A percentile compares a stretch with the other conserved stretches of the same genome.
These are phyloP conservation scores for Oncorhynchus clarkii DNA, from an alignment of 2,113 vertebrate genomes.

Conservation along the genomic window DNA sequence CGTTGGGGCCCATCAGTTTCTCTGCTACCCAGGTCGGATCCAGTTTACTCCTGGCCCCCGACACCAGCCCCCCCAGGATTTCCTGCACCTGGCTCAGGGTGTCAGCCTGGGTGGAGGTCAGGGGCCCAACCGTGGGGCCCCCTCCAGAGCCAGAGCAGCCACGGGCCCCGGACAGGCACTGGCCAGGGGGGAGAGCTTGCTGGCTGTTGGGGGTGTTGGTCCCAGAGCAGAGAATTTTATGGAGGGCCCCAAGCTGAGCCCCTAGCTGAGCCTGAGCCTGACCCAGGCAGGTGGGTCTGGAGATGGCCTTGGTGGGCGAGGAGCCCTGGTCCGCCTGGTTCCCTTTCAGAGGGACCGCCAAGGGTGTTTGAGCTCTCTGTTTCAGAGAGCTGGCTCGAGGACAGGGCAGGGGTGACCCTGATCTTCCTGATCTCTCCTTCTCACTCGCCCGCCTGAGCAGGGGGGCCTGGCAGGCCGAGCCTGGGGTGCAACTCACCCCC, in stretches of 20 bases:
- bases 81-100: conserved; percentile 76
- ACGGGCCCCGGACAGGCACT: conserved; percentile 57
- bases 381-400: conserved; percentile 62
- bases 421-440: conserved; percentile 52
- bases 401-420: conserved; percentile 54
- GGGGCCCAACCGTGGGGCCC: conserved; percentile 44
- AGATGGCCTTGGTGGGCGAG: conserved; percentile 64
- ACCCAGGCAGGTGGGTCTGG: conserved; percentile 70
- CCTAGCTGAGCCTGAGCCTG: conserved; percentile 68
- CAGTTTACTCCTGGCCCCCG: conserved; percentile 71
- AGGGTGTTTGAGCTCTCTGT: conserved; percentile 64
- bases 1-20: conserved; percentile 63
- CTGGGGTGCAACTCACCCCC: conserved; percentile 53
- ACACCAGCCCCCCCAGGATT: conserved; percentile 79
- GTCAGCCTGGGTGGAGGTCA: conserved; percentile 65
- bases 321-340: conserved; percentile 49
- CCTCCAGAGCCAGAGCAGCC: conserved; percentile 55
- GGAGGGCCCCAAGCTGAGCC: conserved; percentile 40
- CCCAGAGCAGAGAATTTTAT: conserved; percentile 73
- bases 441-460: conserved; percentile 54
- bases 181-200: conserved; percentile 52
- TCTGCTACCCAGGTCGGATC: conserved; percentile 65
- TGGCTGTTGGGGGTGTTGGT: conserved; percentile 61
- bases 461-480: conserved; percentile 52
- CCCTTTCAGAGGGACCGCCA: conserved; percentile 56